Conservation (phyloP, 2,888 invertebrate species). For the Caenorhabditis angaria region DNA sequence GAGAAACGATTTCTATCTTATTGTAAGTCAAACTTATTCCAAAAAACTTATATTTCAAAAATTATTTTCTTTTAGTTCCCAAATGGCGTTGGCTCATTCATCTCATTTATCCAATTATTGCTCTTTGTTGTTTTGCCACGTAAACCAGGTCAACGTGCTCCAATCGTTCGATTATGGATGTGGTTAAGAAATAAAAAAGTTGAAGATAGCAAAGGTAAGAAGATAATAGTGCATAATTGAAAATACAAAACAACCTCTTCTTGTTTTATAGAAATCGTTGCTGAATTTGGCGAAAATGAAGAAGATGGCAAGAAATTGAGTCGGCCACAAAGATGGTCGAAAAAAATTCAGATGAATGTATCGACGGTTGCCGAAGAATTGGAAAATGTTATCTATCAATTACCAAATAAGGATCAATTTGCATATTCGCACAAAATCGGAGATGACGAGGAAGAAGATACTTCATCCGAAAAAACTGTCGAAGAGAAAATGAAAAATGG, state of each 20-base stretch:
- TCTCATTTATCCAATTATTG: conserved; percentile 81
- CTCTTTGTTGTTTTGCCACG: conserved; percentile 82
- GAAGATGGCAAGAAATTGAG: conserved; percentile 49
- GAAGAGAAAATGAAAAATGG: conserved; percentile 23
- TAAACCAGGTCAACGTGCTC: conserved; percentile 68
- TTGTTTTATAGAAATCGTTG: conserved; percentile 49
- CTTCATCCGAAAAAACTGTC: conserved; percentile 51
- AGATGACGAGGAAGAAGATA: conserved; percentile 53
- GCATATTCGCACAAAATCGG: conserved; percentile 65
- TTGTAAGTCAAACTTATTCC: conserved; percentile 76
- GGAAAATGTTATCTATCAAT: conserved; percentile 68
- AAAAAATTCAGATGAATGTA: conserved; percentile 63
- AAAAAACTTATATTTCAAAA: conserved; percentile 12
- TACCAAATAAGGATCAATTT: conserved; percentile 66
- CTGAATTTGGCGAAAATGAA: conserved; percentile 45
- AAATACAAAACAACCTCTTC: conserved; percentile 9
- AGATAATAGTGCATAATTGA: conserved; percentile 7
- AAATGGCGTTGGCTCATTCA: conserved; percentile 82
- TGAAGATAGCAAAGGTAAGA: conserved; percentile 48
- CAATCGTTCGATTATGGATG: conserved; percentile 60
- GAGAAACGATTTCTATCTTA: conserved; percentile 81
- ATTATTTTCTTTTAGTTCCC: conserved; percentile 78
- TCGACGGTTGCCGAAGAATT: conserved; percentile 66
- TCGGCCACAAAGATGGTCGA: conserved; percentile 62
- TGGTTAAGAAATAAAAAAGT: conserved; percentile 42